Percentiles rank a stretch among this genome's conserved stretches.
These are phyloP conservation scores for Diachasmimorpha longicaudata DNA, from an alignment of 1,140 invertebrate species.

Conservation along the genomic window DNA sequence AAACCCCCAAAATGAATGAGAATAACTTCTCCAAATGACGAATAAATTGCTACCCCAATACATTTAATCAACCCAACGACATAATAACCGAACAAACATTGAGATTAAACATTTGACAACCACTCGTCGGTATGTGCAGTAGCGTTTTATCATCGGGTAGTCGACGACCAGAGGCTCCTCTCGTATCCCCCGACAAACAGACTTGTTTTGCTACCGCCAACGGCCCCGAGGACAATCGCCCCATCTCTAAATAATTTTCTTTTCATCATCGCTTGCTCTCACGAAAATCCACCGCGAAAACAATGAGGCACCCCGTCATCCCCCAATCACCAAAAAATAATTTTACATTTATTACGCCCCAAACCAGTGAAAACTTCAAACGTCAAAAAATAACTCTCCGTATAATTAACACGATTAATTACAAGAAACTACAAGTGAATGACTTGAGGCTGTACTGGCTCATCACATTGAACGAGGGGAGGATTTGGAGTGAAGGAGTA, in stretches of 20 bases:
- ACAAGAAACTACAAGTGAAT: not conserved
- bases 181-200: not conserved
- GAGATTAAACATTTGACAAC: conserved; percentile 62
- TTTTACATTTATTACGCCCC: not conserved
- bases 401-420: conserved; percentile 52
- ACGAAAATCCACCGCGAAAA: not conserved
- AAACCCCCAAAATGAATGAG: not conserved
- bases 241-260: not conserved
- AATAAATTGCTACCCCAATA: conserved; percentile 32
- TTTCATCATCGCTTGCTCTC: not conserved
- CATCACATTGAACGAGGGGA: not conserved
- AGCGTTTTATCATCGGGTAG: conserved; percentile 21
- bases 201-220: not conserved
- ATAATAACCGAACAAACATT: conserved; percentile 47
- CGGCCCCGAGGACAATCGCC: conserved; percentile 2
- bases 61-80: not conserved
- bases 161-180: conserved; percentile 45
- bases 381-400: conserved; percentile 30
- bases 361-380: not conserved
- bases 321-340: conserved; percentile 1
- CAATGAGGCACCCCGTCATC: conserved; percentile 35
- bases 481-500: not conserved
- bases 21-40: conserved; percentile 17
- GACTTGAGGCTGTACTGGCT: not conserved
- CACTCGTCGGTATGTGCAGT: conserved; percentile 44